A percentile compares a stretch with the other conserved stretches of the same genome.
Conservation (phyloP, 2,888 invertebrate species). For the Luperina testacea region DNA sequence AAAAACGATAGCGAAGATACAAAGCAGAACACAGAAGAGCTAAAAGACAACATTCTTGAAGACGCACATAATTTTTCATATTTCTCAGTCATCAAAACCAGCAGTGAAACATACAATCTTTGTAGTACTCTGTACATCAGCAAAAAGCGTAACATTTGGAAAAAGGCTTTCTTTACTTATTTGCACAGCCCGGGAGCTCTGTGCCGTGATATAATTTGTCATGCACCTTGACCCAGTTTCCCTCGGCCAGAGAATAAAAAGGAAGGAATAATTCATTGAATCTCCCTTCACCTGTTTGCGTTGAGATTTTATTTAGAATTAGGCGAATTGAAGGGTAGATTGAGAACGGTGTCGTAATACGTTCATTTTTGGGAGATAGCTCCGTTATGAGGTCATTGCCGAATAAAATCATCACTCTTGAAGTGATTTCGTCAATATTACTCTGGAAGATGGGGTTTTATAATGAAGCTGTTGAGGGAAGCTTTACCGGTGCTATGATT, state of each 20-base stretch:
- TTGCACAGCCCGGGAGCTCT: constrained; percentile 75
- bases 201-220: constrained; percentile 79
- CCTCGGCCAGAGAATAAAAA: constrained; percentile 61
- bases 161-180: constrained; percentile 80
- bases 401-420: constrained; percentile 46
- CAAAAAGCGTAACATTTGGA: constrained; percentile 76
- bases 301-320: constrained; percentile 71
- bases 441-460: constrained; percentile 18
- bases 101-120: constrained; percentile 65
- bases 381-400: constrained; percentile 35
- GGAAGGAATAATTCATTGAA: constrained; percentile 72
- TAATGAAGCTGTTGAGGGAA: constrained; percentile 33
- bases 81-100: constrained; percentile 57
- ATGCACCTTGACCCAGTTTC: constrained; percentile 81
- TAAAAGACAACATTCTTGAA: constrained; percentile 46
- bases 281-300: constrained; percentile 68
- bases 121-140: constrained; percentile 53
- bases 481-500: constrained; percentile 25
- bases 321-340: constrained; percentile 58
- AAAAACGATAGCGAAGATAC: not conserved
- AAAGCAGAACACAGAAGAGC: constrained; percentile 7
- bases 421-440: constrained; percentile 42
- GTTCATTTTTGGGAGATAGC: constrained; percentile 31
- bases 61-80: constrained; percentile 62
- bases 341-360: constrained; percentile 56